These are phyloP conservation scores for Dolichomitus sp. DNA, from an alignment of 2,888 invertebrate species.

Conservation along the genomic window DNA sequence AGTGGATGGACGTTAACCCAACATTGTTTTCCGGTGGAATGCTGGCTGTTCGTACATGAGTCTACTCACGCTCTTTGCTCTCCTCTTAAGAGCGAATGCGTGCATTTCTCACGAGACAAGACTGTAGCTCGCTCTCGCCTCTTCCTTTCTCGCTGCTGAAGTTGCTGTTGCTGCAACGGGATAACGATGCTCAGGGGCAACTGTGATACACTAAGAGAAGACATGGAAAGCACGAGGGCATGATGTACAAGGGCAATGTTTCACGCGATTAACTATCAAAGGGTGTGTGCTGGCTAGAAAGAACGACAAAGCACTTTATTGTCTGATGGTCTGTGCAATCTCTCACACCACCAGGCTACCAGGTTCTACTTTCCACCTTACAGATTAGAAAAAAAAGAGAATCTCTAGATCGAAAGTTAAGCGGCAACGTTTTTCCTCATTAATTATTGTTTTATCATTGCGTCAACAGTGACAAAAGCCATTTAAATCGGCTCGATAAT, in stretches of 20 bases:
- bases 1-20: slow-evolving; percentile 44
- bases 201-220: slow-evolving; percentile 39
- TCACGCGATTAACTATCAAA: slow-evolving; percentile 72
- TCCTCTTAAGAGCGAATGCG: neutral
- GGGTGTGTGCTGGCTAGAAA: slow-evolving; percentile 45
- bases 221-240: slow-evolving; percentile 10
- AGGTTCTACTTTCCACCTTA: neutral
- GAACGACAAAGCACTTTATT: slow-evolving; percentile 32
- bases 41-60: slow-evolving; percentile 17
- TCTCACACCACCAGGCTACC: neutral
- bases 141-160: slow-evolving; percentile 2
- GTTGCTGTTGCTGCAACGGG: neutral
- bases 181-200: slow-evolving; percentile 34
- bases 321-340: slow-evolving; percentile 17
- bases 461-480: too few species aligned
- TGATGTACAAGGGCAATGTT: slow-evolving; percentile 69
- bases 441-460: slow-evolving; percentile 54
- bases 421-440: slow-evolving; percentile 63
- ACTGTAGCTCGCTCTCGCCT: slow-evolving; percentile 6
- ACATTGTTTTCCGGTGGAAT: slow-evolving; percentile 58
- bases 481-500: neutral
- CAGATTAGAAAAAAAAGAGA: slow-evolving; percentile 23
- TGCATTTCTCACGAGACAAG: slow-evolving; percentile 26
- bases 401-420: slow-evolving; percentile 49
- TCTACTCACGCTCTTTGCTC: slow-evolving; percentile 7